Evolutionary conservation across 2,113 vertebrate species (phyloP).

Genomic region (Vicugna pacos): DNA sequence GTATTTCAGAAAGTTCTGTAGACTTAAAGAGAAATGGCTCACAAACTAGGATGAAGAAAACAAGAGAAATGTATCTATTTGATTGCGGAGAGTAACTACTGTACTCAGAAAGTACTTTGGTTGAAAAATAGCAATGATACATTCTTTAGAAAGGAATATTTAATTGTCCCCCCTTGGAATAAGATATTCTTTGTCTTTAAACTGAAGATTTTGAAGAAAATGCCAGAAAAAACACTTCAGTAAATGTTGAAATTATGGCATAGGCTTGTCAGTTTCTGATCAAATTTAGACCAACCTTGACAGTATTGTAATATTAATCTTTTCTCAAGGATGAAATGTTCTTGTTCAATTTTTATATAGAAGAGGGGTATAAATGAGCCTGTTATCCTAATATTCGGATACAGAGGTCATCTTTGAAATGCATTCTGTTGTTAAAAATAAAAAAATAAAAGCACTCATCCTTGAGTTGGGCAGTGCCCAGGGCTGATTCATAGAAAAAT

Average conservation of each 20-base stretch:
- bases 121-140: neutral
- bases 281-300: slow-evolving; percentile 41
- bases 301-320: neutral
- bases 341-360: slow-evolving; percentile 7
- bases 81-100: neutral
- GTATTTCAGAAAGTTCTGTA: neutral
- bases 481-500: neutral
- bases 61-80: slow-evolving; percentile 4
- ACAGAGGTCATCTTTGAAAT: neutral
- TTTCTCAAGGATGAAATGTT: slow-evolving; percentile 32
- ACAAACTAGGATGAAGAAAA: neutral
- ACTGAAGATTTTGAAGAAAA: neutral
- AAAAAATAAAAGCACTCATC: neutral
- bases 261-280: slow-evolving; percentile 40
- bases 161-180: neutral
- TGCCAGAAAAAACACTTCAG: neutral
- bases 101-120: neutral
- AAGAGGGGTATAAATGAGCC: neutral
- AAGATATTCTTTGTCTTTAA: neutral
- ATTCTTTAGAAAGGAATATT: neutral
- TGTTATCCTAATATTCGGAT: neutral
- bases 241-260: neutral
- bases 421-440: neutral
- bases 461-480: neutral
- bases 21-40: neutral